Conservation (phyloP, 2,113 vertebrate species). For the Seriola quinqueradiata region DNA sequence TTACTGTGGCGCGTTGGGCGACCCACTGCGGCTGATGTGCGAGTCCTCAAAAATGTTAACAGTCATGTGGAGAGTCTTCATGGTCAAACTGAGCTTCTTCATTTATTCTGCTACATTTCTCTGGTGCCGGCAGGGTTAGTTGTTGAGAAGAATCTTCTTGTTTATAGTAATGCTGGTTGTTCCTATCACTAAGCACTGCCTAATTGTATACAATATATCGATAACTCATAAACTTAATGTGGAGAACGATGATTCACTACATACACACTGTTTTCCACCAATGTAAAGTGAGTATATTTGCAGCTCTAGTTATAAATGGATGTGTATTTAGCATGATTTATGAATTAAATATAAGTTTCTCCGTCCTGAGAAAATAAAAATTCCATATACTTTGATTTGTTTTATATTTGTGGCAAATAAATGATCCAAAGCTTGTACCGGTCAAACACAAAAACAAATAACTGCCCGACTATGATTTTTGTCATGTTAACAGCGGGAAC, state of each 20-base stretch:
- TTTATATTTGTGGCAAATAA: not conserved
- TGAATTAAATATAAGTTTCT: not conserved
- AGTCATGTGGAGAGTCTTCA: not conserved
- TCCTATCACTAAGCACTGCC: not conserved
- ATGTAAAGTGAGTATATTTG: not conserved
- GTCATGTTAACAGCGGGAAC: not conserved
- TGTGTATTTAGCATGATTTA: not conserved
- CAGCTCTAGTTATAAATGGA: not conserved
- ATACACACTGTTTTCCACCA: not conserved
- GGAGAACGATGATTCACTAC: not conserved
- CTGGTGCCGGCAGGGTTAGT: not conserved
- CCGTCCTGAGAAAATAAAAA: not conserved
- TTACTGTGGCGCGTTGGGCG: not conserved
- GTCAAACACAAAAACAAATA: not conserved
- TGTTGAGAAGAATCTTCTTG: not conserved
- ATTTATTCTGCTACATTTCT: not conserved
- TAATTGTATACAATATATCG: not conserved
- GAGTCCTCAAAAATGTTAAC: conserved; percentile 1
- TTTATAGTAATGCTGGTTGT: not conserved
- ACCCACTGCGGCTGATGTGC: not conserved
- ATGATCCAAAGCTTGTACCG: not conserved
- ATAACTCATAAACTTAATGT: not conserved
- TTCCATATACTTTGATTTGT: not conserved
- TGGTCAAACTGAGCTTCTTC: not conserved
- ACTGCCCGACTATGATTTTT: not conserved